Percentiles rank a stretch among this genome's conserved stretches.
phyloP scores from a whole-genome alignment of 2,113 vertebrate genomes.

The Perca fluviatilis region DNA sequence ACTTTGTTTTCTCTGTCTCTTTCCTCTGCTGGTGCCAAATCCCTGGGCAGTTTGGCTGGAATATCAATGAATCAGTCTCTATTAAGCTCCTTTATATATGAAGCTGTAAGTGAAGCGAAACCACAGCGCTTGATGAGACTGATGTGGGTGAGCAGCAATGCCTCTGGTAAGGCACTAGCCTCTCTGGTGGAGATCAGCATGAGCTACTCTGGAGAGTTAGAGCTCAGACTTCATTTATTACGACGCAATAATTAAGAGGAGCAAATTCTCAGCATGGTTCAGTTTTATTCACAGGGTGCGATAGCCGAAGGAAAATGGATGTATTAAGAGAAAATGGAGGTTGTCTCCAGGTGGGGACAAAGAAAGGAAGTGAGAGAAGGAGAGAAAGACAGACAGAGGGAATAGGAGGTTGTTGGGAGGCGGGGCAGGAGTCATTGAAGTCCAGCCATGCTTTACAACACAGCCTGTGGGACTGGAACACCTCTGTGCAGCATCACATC shows the following conservation, averaged over 20 bases:
- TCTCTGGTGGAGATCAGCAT: slow-evolving; percentile 63
- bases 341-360: slow-evolving; percentile 15
- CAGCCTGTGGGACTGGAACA: slow-evolving; percentile 67
- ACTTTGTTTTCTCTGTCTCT: slow-evolving; percentile 65
- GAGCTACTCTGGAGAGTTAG: slow-evolving; percentile 58
- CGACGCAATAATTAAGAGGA: slow-evolving; percentile 67
- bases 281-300: slow-evolving; percentile 42
- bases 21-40: slow-evolving; percentile 54
- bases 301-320: slow-evolving; percentile 54
- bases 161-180: slow-evolving; percentile 64
- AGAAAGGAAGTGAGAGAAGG: slow-evolving; percentile 9
- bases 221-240: slow-evolving; percentile 66
- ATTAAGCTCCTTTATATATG: slow-evolving; percentile 65
- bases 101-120: slow-evolving; percentile 65
- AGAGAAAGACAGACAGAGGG: slow-evolving; percentile 17
- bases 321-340: slow-evolving; percentile 36
- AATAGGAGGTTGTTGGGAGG: slow-evolving; percentile 35
- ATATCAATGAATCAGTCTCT: slow-evolving; percentile 73
- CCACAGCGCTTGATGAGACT: slow-evolving; percentile 58
- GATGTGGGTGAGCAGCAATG: slow-evolving; percentile 65
- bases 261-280: slow-evolving; percentile 59
- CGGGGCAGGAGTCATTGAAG: slow-evolving; percentile 40
- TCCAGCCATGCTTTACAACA: slow-evolving; percentile 51
- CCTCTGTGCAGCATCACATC: slow-evolving; percentile 64
- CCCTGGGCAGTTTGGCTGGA: slow-evolving; percentile 56